Evolutionary conservation across 2,113 vertebrate genomes (phyloP), one percentile per base, ranked within the genome.

Genomic region (Suncus etruscus): DNA sequence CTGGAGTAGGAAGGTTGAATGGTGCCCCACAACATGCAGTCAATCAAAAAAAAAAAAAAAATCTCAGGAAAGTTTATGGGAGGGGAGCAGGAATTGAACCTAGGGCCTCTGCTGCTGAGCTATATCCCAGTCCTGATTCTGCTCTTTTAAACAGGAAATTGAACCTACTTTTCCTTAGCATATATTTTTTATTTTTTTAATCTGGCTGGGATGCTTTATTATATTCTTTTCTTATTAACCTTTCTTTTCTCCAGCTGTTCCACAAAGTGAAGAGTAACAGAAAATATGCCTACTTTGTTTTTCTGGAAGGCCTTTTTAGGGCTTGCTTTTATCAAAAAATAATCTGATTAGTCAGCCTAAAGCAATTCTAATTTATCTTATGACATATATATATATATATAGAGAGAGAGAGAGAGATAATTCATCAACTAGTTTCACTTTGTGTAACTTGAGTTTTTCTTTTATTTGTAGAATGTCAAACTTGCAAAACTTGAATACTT

Each of bases 331-430:
- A 86, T 89, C 86, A 87, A 94, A 90, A 91, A n/a, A 54, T 51
- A 86, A 77, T 25, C 77, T 90, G 8, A 48, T 83, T 39, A n/a
- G 15, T 88, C 27, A 89, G 84, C 32, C 5, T 90, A 83, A 91
- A 80, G 29, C 91, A 92, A 45, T 73, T 84, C 90, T 92, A 90
- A 83, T 92, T 95, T 39, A 51, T 31, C 90, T 91, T 91, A 51
- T 79, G 78, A 80, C 47, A 66, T 80, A 63, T 86, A 89, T 78
- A 11, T 58, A 20, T 78, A n/a, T n/a, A n/a, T n/a, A n/a, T n/a
- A n/a, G n/a, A n/a, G n/a, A n/a, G n/a, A 0, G 91, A 11, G 65
- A 7, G 66, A 11, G 79, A 90, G 48, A 81, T 88, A 61, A 88
- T 73, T 70, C 87, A 63, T 47, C 24, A 65, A 8, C 72, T 47